Evolutionary conservation across 2,888 invertebrate genomes (phyloP).

Genomic region (Carterocephalus palaemon): DNA sequence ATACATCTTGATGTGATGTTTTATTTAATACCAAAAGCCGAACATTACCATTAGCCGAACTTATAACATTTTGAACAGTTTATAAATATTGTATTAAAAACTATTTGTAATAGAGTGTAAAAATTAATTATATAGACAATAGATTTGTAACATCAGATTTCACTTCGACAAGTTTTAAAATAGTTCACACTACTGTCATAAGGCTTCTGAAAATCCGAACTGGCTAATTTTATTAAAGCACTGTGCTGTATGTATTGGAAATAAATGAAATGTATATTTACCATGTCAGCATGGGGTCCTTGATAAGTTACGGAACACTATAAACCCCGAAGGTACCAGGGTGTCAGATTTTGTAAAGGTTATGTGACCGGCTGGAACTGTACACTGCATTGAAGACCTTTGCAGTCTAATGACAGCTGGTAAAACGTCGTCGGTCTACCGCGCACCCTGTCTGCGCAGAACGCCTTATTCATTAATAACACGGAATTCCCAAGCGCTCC

Average conservation of each 20-base stretch:
- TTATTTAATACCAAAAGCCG: too few relatives aligned
- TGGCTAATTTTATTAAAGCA: too few relatives aligned
- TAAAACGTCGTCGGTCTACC: slow-evolving; percentile 2
- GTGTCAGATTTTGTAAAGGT: slow-evolving; percentile 9
- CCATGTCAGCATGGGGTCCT: slow-evolving; percentile 10
- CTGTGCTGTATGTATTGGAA: too few relatives aligned
- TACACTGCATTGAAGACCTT: slow-evolving; percentile 18
- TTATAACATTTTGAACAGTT: too few relatives aligned
- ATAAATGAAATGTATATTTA: slow-evolving; percentile 8
- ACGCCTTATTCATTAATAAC: slow-evolving; percentile 17
- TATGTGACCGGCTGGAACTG: slow-evolving; percentile 12
- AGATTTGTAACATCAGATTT: slow-evolving; percentile 1
- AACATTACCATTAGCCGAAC: too few relatives aligned
- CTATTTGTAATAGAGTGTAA: too few relatives aligned
- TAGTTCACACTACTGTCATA: background rate
- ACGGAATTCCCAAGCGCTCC: slow-evolving; percentile 17
- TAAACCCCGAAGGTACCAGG: slow-evolving; percentile 8
- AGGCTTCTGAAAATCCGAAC: slow-evolving; percentile 3
- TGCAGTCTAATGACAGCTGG: slow-evolving; percentile 20
- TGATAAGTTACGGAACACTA: background rate
- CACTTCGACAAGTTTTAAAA: background rate
- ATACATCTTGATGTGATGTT: too few relatives aligned
- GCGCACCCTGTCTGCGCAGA: slow-evolving; percentile 22
- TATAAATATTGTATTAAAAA: too few relatives aligned
- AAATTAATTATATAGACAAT: too few relatives aligned